Evolutionary conservation across 2,797 vertebrate species (phyloP).

Genomic region (Malurus leucopterus): DNA sequence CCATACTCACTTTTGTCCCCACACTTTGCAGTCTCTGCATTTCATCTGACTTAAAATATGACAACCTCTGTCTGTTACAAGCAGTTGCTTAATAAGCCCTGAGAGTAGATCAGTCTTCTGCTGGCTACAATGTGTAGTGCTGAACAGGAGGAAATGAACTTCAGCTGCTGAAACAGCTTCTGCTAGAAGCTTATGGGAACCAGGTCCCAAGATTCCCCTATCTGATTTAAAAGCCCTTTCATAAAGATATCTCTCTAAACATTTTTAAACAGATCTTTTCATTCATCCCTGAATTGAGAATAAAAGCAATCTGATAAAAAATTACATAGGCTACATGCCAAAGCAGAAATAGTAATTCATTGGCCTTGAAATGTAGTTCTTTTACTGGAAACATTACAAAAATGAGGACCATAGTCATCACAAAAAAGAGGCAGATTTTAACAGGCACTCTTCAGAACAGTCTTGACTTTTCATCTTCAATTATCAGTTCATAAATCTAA

Average conservation of each 20-base stretch:
- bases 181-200: background rate
- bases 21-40: background rate
- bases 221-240: background rate
- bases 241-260: background rate
- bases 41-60: background rate
- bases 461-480: background rate
- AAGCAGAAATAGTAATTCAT: background rate
- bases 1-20: background rate
- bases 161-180: background rate
- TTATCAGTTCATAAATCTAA: conserved; percentile 26
- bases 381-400: conserved; percentile 9
- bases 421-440: background rate
- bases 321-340: background rate
- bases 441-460: background rate
- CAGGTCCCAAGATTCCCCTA: background rate
- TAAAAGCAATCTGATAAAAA: conserved; percentile 35
- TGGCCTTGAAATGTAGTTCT: background rate
- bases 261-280: conserved; percentile 21
- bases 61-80: background rate
- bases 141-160: background rate
- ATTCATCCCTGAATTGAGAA: conserved; percentile 30
- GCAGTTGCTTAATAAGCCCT: background rate
- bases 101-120: background rate
- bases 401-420: background rate
- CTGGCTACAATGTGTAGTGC: background rate